These are phyloP conservation scores for Verasper variegatus DNA, from an alignment of 2,113 vertebrate genomes.

Conservation along the genomic window DNA sequence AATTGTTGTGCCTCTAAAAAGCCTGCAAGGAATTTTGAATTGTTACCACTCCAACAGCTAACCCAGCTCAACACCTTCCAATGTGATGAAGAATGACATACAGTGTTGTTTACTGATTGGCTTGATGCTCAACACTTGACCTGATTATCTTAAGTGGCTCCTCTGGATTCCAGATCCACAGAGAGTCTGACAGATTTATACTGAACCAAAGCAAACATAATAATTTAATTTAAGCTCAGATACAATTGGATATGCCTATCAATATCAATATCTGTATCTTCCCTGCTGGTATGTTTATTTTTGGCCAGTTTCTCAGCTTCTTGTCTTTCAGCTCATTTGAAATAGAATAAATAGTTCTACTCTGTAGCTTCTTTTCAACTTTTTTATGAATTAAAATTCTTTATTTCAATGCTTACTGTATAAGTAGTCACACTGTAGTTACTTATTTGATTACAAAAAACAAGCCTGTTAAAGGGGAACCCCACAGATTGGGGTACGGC, in stretches of 20 bases:
- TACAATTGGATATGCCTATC: background rate
- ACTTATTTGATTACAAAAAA: too few relatives aligned
- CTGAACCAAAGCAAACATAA: background rate
- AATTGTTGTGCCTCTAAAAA: background rate
- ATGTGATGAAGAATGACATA: background rate
- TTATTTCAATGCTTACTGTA: too few relatives aligned
- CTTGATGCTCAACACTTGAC: background rate
- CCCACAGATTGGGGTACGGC: too few relatives aligned
- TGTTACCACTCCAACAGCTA: background rate
- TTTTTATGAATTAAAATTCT: too few relatives aligned
- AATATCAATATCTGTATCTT: background rate
- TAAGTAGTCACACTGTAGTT: too few relatives aligned
- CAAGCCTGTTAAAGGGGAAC: too few relatives aligned
- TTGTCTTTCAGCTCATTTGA: too few relatives aligned
- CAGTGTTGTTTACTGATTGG: conserved; percentile 21
- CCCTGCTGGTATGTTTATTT: conserved; percentile 8
- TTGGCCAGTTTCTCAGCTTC: too few relatives aligned
- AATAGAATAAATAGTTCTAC: conserved; percentile 1
- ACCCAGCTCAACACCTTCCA: conserved; percentile 11
- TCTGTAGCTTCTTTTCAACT: background rate
- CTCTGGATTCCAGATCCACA: background rate
- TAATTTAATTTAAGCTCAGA: background rate
- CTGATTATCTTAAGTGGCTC: conserved; percentile 32
- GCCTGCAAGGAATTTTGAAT: background rate
- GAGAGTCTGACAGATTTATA: background rate